Percentiles rank a stretch among this genome's conserved stretches.
Evolutionary conservation across 2,888 invertebrate species (phyloP).

Genomic region (Papilio protenor): DNA sequence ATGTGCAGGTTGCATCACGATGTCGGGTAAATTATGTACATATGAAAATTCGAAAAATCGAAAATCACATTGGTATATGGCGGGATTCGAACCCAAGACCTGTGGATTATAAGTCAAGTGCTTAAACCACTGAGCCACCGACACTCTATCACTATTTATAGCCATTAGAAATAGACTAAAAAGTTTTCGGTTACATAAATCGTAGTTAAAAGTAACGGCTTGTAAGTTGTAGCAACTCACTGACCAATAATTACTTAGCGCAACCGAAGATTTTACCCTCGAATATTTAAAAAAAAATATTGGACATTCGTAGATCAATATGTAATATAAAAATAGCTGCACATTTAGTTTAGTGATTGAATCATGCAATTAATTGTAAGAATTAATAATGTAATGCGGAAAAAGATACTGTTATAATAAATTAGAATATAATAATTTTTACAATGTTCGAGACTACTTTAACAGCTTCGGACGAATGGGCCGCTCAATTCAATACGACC

Average conservation of each 20-base stretch:
- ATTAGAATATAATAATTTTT: too few species aligned
- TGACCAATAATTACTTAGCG: slow-evolving; percentile 35
- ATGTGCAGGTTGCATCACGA: too few species aligned
- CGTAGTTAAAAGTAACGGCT: not conserved
- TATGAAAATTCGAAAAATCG: too few species aligned
- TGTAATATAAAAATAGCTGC: not conserved
- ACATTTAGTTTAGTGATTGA: not conserved
- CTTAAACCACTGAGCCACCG: too few species aligned
- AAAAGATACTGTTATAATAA: too few species aligned
- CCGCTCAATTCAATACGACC: too few species aligned
- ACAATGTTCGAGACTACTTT: too few species aligned
- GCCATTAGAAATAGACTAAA: not conserved
- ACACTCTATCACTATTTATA: not conserved
- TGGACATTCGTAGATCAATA: not conserved
- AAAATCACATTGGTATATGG: too few species aligned
- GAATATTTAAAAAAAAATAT: not conserved
- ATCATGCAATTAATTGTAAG: not conserved
- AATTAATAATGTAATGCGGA: not conserved
- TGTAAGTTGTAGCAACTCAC: slow-evolving; percentile 5
- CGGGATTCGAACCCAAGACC: too few species aligned
- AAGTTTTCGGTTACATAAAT: not conserved
- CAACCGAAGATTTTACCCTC: not conserved
- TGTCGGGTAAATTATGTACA: too few species aligned
- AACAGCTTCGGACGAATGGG: too few species aligned
- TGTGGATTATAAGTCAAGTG: too few species aligned